A percentile compares a stretch with the other conserved stretches of the same genome.
These are phyloP conservation scores for Apteryx mantelli DNA, from an alignment of 2,113 vertebrate species.

Conservation along the genomic window DNA sequence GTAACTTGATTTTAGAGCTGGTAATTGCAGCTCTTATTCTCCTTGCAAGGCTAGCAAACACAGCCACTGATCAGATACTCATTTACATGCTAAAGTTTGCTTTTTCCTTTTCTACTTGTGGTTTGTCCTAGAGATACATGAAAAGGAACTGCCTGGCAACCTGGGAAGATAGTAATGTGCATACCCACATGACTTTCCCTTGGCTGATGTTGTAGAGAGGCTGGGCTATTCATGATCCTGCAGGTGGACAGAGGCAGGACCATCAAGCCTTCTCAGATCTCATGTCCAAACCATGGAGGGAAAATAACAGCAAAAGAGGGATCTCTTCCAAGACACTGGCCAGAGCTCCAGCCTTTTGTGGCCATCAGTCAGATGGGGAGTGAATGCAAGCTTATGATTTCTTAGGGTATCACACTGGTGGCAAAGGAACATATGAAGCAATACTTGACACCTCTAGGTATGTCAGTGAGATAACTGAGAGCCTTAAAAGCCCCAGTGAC, in stretches of 20 bases:
- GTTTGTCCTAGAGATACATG: background rate
- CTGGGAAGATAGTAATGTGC: background rate
- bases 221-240: background rate
- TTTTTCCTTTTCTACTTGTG: background rate
- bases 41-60: background rate
- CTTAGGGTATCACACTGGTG: background rate
- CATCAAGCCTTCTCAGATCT: background rate
- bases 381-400: background rate
- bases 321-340: background rate
- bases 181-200: background rate
- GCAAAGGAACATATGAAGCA: slow-evolving; percentile 18
- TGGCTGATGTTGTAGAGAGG: background rate
- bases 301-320: background rate
- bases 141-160: background rate
- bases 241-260: background rate
- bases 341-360: background rate
- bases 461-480: background rate
- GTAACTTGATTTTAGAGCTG: background rate
- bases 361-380: background rate
- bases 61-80: background rate
- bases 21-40: background rate
- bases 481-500: slow-evolving; percentile 15
- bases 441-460: background rate
- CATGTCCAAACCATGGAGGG: background rate
- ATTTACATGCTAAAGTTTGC: background rate